A percentile compares a stretch with the other conserved stretches of the same genome.
These are phyloP conservation scores for Chlorops oryzae DNA, from an alignment of 1,140 invertebrate genomes.

Conservation along the genomic window DNA sequence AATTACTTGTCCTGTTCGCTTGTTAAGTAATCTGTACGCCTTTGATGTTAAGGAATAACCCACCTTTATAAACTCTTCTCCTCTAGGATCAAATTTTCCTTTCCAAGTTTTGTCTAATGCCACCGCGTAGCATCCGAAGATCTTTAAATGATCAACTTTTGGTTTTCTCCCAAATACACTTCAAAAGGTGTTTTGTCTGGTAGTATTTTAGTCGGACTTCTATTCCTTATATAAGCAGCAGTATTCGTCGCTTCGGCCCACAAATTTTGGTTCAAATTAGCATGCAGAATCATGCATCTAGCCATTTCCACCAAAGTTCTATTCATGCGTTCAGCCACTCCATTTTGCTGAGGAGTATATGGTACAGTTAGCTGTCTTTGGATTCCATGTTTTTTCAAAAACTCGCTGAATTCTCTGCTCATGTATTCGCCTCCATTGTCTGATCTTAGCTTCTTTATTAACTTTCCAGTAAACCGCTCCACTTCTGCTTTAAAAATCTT, in stretches of 20 bases:
- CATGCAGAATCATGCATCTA: conserved; percentile 42
- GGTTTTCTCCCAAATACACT: conserved; percentile 31
- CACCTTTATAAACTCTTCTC: no score
- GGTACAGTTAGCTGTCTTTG: conserved; percentile 26
- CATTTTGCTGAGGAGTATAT: conserved; percentile 41
- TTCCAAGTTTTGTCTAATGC: conserved; percentile 13
- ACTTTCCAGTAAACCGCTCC: conserved; percentile 28
- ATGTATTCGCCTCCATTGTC: conserved; percentile 19
- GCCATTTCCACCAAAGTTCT: conserved; percentile 33
- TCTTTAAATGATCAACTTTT: conserved; percentile 21
- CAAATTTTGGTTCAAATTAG: conserved; percentile 21
- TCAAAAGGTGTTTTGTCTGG: conserved; percentile 33
- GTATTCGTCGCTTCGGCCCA: conserved; percentile 42
- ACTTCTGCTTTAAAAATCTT: conserved; percentile 25
- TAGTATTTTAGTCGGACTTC: conserved; percentile 26
- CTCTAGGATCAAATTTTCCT: conserved; percentile 2
- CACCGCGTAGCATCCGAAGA: conserved; percentile 21
- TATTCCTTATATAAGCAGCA: conserved; percentile 11
- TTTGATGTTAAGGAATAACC: no score
- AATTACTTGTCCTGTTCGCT: no score
- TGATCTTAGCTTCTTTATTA: conserved; percentile 10
- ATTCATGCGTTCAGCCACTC: conserved; percentile 32
- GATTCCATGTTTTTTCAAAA: conserved; percentile 16
- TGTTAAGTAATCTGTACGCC: no score
- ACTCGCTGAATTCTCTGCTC: conserved; percentile 7